Base-by-base conservation (phyloP, 2,797 vertebrate genomes). In the Cercopithecus neglectus region DNA sequence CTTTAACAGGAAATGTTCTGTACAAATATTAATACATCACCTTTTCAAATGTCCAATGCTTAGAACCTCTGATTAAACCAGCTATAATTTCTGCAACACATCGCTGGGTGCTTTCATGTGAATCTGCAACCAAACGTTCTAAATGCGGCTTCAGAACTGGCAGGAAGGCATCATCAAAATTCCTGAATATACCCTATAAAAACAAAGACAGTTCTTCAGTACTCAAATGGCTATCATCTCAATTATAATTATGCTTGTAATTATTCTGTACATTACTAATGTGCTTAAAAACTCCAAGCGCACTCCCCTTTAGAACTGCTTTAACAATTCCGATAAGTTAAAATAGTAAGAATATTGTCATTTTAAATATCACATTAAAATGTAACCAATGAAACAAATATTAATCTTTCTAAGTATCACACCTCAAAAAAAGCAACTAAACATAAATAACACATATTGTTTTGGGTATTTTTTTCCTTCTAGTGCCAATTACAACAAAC, bases 81-180 rank as follows among this genome's bases (percentile, higher is more conserved):
- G 99, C 99, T 98, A 99, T 99, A 80, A 99, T 99, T 99, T 99
- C 99, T 16, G 99, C 99, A 41, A 99, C 99, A 97, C 99, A 99
- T 44, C 99, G 99, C 98, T 99, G 99, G 26, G 99, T 99, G 97
- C 99, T 99, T 98, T 99, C 99, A 1, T 99, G 99, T 39, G 99
- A 99, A 97, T 99, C 99, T 55, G 99, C 97, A 30, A 99, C 99
- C 55, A 99, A 98, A 30, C 99, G 99, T 97, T 99, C 99, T 99
- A 99, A 99, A 97, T 99, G 99, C 0, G 99, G 99, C 96, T 98
- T 98, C 95, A 99, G 98, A 97, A 99, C 89, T 2, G 99, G 99
- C 97, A 99, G 97, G 98, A 99, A 99, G 95, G 98, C 98, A 95
- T 99, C 99, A 24, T 99, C 99, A 82, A 99, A 99, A 98, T 99